Percentiles rank a stretch among this genome's conserved stretches.
Evolutionary conservation across 1,140 invertebrate genomes (phyloP).

Genomic region (Plutomurus gul): DNA sequence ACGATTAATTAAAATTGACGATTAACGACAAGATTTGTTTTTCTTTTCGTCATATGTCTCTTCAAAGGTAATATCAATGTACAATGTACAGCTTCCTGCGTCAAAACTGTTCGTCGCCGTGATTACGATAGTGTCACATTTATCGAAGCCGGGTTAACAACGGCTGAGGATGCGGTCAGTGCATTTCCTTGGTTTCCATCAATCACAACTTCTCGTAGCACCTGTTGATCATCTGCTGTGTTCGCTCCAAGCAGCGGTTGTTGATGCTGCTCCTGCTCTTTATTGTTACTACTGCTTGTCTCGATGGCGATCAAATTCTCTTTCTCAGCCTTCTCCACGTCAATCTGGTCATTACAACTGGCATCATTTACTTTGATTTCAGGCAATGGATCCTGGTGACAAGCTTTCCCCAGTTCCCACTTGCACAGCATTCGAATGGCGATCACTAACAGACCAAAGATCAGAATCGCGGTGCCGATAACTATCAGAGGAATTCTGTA

Average conservation of each 20-base stretch:
- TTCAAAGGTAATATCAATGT: too few species aligned
- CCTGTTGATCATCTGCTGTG: neutral
- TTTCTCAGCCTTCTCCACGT: constrained; percentile 32
- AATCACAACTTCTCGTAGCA: neutral
- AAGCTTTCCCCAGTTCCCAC: constrained; percentile 31
- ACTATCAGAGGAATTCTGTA: constrained; percentile 41
- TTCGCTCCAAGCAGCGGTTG: neutral
- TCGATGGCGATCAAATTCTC: neutral
- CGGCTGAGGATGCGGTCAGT: too few species aligned
- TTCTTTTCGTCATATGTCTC: too few species aligned
- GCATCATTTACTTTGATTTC: constrained; percentile 44
- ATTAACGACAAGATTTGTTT: too few species aligned
- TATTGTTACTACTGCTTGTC: neutral
- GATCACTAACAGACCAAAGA: constrained; percentile 42
- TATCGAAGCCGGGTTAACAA: too few species aligned
- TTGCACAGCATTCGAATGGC: constrained; percentile 44
- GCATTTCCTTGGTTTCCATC: neutral
- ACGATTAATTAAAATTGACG: too few species aligned
- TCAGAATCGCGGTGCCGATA: constrained; percentile 33
- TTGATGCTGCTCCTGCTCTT: neutral
- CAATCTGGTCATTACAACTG: constrained; percentile 12
- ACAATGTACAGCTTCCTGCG: too few species aligned
- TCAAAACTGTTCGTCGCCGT: too few species aligned
- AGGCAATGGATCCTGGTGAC: neutral
- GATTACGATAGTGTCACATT: too few species aligned